A percentile compares a stretch with the other conserved stretches of the same genome.
phyloP scores from a whole-genome alignment of 2,888 invertebrate genomes.

The Melanostoma mellinum region DNA sequence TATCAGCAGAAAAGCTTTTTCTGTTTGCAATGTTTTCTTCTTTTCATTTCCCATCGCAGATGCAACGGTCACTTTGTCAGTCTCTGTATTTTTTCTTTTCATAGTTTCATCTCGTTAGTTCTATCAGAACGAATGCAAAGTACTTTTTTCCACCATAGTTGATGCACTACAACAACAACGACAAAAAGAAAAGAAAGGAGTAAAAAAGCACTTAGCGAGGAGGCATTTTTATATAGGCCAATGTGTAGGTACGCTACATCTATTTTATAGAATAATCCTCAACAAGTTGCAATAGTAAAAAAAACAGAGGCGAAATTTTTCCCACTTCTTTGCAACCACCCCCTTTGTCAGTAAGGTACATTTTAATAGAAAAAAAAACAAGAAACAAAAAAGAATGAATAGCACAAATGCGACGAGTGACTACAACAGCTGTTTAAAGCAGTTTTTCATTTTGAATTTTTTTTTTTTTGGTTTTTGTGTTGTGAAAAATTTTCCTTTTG shows the following conservation, averaged over 20 bases:
- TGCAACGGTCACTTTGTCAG: slow-evolving; percentile 31
- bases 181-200: neutral
- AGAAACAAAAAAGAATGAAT: slow-evolving; percentile 5
- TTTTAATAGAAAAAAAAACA: neutral
- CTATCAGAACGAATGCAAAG: neutral
- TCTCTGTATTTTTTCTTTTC: slow-evolving; percentile 23
- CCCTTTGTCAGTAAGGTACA: neutral
- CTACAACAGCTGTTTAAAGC: slow-evolving; percentile 60
- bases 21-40: neutral
- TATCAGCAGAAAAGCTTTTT: slow-evolving; percentile 34
- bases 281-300: slow-evolving; percentile 63
- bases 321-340: neutral
- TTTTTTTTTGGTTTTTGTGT: neutral
- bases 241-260: neutral
- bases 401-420: slow-evolving; percentile 39
- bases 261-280: slow-evolving; percentile 40
- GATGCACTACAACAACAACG: no score
- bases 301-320: slow-evolving; percentile 26
- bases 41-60: neutral
- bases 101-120: neutral
- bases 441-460: slow-evolving; percentile 22
- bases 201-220: slow-evolving; percentile 24
- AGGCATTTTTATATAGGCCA: neutral
- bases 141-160: no score
- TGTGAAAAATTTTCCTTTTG: slow-evolving; percentile 4